Evolutionary conservation across 2,113 vertebrate genomes (phyloP).

Genomic region (Sinocyclocheilus maitianheensis): DNA sequence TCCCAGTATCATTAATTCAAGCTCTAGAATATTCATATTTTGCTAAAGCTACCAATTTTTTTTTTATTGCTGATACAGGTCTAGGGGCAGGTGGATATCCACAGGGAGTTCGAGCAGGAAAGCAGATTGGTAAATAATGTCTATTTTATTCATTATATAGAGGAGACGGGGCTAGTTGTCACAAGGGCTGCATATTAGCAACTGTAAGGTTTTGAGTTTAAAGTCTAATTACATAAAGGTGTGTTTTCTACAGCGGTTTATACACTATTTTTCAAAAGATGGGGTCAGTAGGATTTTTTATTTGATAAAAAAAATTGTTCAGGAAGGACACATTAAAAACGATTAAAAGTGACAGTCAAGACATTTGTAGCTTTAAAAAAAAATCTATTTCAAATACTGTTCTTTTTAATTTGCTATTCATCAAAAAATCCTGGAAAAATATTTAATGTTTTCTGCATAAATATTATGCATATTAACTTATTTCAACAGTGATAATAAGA

Average conservation of each 20-base stretch:
- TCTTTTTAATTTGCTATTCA: background rate
- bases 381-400: background rate
- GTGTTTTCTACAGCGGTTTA: background rate
- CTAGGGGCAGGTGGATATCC: slow-evolving; percentile 43
- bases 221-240: background rate
- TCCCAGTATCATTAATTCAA: background rate
- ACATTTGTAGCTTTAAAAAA: background rate
- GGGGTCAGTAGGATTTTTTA: background rate
- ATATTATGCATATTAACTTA: background rate
- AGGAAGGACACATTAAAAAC: background rate
- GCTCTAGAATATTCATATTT: background rate
- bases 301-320: background rate
- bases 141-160: background rate
- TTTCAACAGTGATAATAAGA: background rate
- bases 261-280: background rate
- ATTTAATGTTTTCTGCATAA: background rate
- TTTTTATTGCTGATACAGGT: slow-evolving; percentile 36
- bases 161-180: background rate
- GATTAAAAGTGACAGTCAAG: background rate
- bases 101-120: slow-evolving; percentile 43
- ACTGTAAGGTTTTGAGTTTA: background rate
- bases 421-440: background rate
- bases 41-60: background rate
- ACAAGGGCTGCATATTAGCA: background rate
- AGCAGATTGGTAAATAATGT: slow-evolving; percentile 43